A percentile compares a stretch with the other conserved stretches of the same genome.
phyloP scores from a whole-genome alignment of 2,888 invertebrate species.

The Harpalus rubripes region DNA sequence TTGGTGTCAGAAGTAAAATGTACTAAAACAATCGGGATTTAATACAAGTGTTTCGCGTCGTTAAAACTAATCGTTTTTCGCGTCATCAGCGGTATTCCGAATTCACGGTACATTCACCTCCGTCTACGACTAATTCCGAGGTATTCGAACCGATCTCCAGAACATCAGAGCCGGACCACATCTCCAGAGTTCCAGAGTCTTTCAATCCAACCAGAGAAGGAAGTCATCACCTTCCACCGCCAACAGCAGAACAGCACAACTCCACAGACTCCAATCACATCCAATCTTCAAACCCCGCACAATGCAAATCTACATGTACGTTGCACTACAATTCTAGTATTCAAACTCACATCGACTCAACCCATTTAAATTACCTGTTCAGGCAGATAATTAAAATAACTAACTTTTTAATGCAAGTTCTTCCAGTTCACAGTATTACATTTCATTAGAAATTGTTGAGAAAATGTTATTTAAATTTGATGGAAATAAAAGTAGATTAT shows the following conservation, averaged over 20 bases:
- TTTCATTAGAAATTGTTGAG: slow-evolving; percentile 23
- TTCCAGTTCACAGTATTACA: slow-evolving; percentile 4
- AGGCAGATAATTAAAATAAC: neutral
- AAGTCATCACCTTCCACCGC: neutral
- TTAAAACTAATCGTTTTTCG: slow-evolving; percentile 3
- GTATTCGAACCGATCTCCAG: slow-evolving; percentile 23
- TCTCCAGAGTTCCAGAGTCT: slow-evolving; percentile 13
- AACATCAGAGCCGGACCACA: slow-evolving; percentile 22
- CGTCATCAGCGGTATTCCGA: neutral
- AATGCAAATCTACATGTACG: slow-evolving; percentile 1
- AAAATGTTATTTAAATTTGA: slow-evolving; percentile 8
- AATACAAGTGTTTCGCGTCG: neutral
- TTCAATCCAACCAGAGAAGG: slow-evolving; percentile 10
- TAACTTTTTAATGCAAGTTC: neutral
- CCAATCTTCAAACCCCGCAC: neutral
- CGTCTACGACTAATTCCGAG: slow-evolving; percentile 10
- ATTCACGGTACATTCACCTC: neutral
- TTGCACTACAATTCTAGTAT: neutral
- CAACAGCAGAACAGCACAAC: neutral
- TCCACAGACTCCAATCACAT: neutral
- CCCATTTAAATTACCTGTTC: neutral
- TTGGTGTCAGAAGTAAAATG: neutral
- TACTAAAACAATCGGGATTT: neutral
- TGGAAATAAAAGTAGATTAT: slow-evolving; percentile 11
- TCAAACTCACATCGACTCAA: neutral